Base-by-base conservation (phyloP, 1,140 invertebrate species). In the Drosophila lacteicornis region DNA sequence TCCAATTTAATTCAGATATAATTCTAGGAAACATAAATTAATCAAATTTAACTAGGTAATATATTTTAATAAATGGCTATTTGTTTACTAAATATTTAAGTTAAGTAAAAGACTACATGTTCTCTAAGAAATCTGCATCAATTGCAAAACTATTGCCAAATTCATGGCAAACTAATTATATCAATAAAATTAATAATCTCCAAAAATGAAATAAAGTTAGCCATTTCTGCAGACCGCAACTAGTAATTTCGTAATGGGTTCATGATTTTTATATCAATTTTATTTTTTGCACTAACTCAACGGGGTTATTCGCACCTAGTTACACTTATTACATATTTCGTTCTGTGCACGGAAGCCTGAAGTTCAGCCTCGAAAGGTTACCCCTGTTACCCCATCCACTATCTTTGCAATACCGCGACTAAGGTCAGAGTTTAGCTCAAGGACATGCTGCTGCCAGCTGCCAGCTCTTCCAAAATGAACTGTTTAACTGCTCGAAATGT, bases 341-440 rank as follows among this genome's bases (percentile, higher is more conserved):
- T n/a, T 27, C 19, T n/a, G 62, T 22, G 40, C 57, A 65, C 4
- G 57, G 15, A 62, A 45, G 57, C 62, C 57, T 65, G 25, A 51
- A 69, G 47, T 45, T 69, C 12, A 42, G 38, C 38, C 38, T 43
- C 38, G 19, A 22, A 42, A 30, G 19, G 43, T 9, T 36, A 3
- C 33, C 8, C 1, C 9, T 33, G 8, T 66, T 65, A 27, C 13
- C 19, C 19, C 46, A 65, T 33, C n/a, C 8, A 15, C 12, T 38
- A 36, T 27, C 38, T 38, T 45, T 7, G 38, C 46, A 36, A 5
- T 12, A 9, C 19, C 17, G 2, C 38, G 8, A 36, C 7, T 49
- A 50, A 73, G 67, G 69, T 59, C 67, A 42, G 12, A 51, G 53
- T 12, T 36, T 33, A 19, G 30, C 53, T 38, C 81, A 85, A 84